Evolutionary conservation across 2,888 invertebrate genomes (phyloP), one percentile per base, ranked within the genome.

Genomic region (Dendrolimus houi): DNA sequence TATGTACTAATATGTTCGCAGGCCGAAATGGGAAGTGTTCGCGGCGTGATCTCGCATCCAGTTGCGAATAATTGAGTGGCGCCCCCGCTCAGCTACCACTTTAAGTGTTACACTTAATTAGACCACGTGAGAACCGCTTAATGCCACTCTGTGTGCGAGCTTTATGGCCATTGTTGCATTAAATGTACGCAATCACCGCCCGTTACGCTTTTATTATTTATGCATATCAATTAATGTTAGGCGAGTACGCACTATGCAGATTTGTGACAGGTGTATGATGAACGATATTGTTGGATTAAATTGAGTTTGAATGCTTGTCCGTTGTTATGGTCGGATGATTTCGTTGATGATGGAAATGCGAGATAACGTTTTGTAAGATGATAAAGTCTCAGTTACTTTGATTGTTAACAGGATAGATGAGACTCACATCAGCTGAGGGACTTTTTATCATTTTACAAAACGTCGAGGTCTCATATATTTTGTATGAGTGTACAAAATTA

Each of bases 11-110:
- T 29, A 29, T 29, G 29, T 3, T 29, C 17, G 56, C 12, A 29
- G 9, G 54, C 40, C 12, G 56, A n/a, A 56, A 10, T 54, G 54
- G 55, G 29, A 3, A 10, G 53, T 53, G 53, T 53, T 58, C 55
- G 59, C 60, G 67, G 57, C 86, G 85, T 87, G 88, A 85, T 83
- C 85, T 72, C 80, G 87, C 87, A 87, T 87, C 85, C 69, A 76
- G 81, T 83, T 79, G 77, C 82, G 78, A 81, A 85, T 88, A 89
- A 88, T 88, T 84, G 80, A 86, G 85, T 77, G 76, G 74, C 74
- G 69, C 76, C 80, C 81, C 71, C 75, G 60, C 75, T 71, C 77
- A 68, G 65, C 75, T 75, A 65, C 67, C 69, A 67, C 72, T 71
- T 71, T 80, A 81, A 84, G 84, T 81, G 80, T 81, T 75, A 73